Base-by-base conservation (phyloP, 1,140 invertebrate species). In the Eubasilissa regina region DNA sequence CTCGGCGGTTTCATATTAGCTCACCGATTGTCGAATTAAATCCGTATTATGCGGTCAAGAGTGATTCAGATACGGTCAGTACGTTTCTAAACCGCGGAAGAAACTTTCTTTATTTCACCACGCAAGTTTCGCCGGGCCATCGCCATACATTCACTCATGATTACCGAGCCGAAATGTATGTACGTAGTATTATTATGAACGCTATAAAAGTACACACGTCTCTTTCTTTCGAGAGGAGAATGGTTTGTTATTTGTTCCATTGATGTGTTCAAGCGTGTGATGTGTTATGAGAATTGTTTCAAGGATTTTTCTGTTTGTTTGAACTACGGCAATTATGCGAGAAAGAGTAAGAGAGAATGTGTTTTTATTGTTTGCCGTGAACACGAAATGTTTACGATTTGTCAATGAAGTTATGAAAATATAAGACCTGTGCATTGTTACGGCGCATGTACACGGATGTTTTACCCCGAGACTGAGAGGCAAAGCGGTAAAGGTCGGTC, bases 31-130 rank as follows among this genome's bases (percentile, higher is more conserved):
- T 35, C 25, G 25, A 3, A 35, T 17, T 7, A 21, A 21, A 15
- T 58, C 17, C 11, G 35, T 64, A 35, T 21, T 64, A 43, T 64
- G 60, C 60, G 60, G 60, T 64, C 60, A 64, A 64, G 60, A 25
- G 19, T 51, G 48, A 51, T 13, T 51, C 48, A 51, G n/a, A 12
- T 51, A 13, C 35, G 60, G 60, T 64, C 60, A 64, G 60, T 21
- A 44, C 60, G 35, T 64, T 64, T 64, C 60, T 64, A 64, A 64
- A 13, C 60, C 21, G 13, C 60, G 7, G 13, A 64, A 6, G 8
- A n/a, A 64, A 64, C 60, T 64, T 64, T 64, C 60, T 64, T 64
- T 64, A 64, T 64, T 64, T n/a, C 19, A 25, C 21, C 19, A 11
- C 35, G 35, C 60, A 64, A 64, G 35, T 64, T 64, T 64, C 60